Base-by-base conservation (phyloP, 2,888 invertebrate genomes). In the Lycophotia porphyrea region DNA sequence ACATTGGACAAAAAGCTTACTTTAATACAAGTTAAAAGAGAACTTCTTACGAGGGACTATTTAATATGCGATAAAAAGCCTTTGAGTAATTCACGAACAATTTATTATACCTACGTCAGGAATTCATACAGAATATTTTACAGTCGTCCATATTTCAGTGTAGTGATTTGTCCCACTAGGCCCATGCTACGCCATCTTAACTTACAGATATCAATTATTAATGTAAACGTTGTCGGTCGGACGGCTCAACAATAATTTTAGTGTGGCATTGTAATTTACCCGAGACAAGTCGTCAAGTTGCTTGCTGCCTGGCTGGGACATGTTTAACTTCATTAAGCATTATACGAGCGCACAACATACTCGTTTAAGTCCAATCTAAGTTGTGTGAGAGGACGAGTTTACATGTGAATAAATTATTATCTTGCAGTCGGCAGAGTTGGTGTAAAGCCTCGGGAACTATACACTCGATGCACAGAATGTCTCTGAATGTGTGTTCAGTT, bases 291-390 rank as follows among this genome's bases (percentile, higher is more conserved):
- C 88, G 86, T 87, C 82, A 92, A 92, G 92, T 92, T 93, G 87
- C 90, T 89, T 93, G 92, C 92, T 93, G 87, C 90, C 89, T 93
- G 93, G 91, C 93, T 91, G 94, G 92, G 93, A 93, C 94, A 93
- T 94, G 95, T 96, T 95, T 95, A 96, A 96, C 94, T 96, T 95
- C 95, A 96, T 96, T 96, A 95, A 94, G 93, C 94, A 95, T 95
- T 95, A 95, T 95, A 95, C 93, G 90, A 91, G 94, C 92, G 94
- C 92, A 92, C 94, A 93, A 94, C 94, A 93, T 95, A 94, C 95
- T 96, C 95, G 94, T 95, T 96, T 96, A 96, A 96, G 95, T 95
- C 95, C 95, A 96, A 96, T 96, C 95, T 96, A 96, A 96, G 96
- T 96, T 96, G 92, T 89, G 93, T 89, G 92, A 89, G 92, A 92